phyloP scores from a whole-genome alignment of 2,797 vertebrate species.

The Gambusia yucatana region DNA sequence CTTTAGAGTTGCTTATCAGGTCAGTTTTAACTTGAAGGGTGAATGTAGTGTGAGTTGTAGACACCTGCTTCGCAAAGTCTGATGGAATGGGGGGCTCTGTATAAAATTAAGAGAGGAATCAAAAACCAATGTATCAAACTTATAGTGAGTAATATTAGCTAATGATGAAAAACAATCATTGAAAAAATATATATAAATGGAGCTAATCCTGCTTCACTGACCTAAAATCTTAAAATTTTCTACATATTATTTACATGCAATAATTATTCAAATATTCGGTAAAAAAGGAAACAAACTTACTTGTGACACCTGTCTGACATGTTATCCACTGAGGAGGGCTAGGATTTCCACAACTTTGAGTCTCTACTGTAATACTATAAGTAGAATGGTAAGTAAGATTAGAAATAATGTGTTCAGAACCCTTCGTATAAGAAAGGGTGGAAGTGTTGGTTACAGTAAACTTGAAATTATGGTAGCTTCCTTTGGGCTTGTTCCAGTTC shows the following conservation, averaged over 20 bases:
- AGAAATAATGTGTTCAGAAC: constrained; percentile 29
- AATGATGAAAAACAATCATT: neutral
- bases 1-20: constrained; percentile 48
- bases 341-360: constrained; percentile 68
- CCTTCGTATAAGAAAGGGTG: fast-evolving
- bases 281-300: constrained; percentile 49
- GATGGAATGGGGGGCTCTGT: constrained; percentile 55
- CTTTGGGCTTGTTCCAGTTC: constrained; percentile 48
- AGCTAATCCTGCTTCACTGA: neutral
- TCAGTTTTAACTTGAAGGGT: constrained; percentile 24
- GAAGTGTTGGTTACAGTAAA: neutral
- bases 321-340: neutral
- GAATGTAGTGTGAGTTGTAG: constrained; percentile 32
- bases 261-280: neutral
- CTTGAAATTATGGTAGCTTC: constrained; percentile 24
- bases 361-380: constrained; percentile 54
- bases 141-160: neutral
- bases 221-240: neutral
- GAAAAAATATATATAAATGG: neutral
- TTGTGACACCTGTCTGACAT: constrained; percentile 75
- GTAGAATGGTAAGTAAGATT: constrained; percentile 42
- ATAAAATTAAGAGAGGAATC: constrained; percentile 2
- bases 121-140: neutral
- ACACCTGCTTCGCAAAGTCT: fast-evolving
- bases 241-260: neutral